Base-by-base conservation (phyloP, 2,113 vertebrate species). In the Sorex fumeus region DNA sequence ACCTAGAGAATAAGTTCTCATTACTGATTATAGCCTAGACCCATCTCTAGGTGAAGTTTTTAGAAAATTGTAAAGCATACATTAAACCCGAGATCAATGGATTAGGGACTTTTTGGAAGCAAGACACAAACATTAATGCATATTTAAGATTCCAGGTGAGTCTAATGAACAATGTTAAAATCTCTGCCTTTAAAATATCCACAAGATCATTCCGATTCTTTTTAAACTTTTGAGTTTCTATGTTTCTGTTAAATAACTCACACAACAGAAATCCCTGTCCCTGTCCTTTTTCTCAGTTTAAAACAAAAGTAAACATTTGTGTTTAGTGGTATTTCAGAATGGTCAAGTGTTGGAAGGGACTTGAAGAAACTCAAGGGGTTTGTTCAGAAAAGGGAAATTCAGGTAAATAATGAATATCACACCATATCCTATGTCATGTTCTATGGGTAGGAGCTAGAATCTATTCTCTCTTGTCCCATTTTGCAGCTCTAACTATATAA, bases 51-150 rank as follows among this genome's bases (percentile, higher is more conserved):
- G 64, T 69, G 8, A 15, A 36, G 25, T 11, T 88, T 86, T 32
- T 30, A 71, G 67, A 70, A 92, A 76, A 75, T 78, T 82, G 43
- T 40, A 75, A 76, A 88, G 60, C n/a, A 23, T 71, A 19, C 34
- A 5, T 10, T 47, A 75, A 88, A 28, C 8, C 28, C 21, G 28
- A 88, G 28, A 69, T 80, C n/a, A 80, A 28, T 21, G 66, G 34
- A 72, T 6, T 85, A 64, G 27, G 21, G 88, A n/a, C n/a, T 47
- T 71, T 5, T 21, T 30, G 25, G 6, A 64, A 66, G 2, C 21
- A 53, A 28, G 23, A 70, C 30, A 64, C 2, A 79, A 62, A 85
- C 28, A 12, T 28, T 9, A 4, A 16, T 28, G n/a, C 34, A 6
- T n/a, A 16, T 60, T 34, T 40, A 27, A 70, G 11, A 36, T 90